Conservation (phyloP, 2,797 vertebrate genomes). For the Trematomus bernacchii region DNA sequence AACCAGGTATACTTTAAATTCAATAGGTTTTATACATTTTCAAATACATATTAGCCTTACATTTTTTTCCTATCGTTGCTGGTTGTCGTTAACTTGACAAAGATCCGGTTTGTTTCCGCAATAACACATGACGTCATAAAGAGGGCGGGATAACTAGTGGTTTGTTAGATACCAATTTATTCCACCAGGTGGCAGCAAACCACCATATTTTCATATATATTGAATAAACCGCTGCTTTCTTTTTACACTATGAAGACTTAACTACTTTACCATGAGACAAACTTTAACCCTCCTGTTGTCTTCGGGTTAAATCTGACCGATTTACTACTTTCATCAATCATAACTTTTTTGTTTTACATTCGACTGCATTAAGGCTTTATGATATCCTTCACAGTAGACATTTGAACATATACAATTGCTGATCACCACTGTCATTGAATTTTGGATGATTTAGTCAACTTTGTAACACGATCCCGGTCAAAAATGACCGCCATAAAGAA, state of each 20-base stretch:
- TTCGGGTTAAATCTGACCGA: no score
- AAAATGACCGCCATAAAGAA: no score
- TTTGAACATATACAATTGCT: no score
- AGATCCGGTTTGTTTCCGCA: conserved; percentile 45
- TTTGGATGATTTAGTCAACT: no score
- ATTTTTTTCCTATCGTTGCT: neutral
- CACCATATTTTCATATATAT: no score
- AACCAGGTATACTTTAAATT: neutral
- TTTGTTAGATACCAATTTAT: fast-evolving
- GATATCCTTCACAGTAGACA: no score
- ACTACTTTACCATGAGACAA: neutral
- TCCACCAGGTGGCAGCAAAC: neutral
- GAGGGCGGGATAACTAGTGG: neutral
- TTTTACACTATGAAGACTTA: neutral
- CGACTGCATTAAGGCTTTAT: no score
- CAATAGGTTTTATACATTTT: neutral
- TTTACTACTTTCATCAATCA: no score
- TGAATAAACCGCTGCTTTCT: neutral
- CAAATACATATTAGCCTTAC: fast-evolving
- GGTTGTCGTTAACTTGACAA: neutral
- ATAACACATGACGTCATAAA: neutral
- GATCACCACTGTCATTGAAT: no score
- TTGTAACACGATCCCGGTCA: no score
- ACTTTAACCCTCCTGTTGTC: no score
- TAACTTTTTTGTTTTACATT: no score